Percentiles rank a stretch among this genome's conserved stretches.
These are phyloP conservation scores for Macrobrachium rosenbergii DNA, from an alignment of 1,140 invertebrate genomes.

Conservation along the genomic window DNA sequence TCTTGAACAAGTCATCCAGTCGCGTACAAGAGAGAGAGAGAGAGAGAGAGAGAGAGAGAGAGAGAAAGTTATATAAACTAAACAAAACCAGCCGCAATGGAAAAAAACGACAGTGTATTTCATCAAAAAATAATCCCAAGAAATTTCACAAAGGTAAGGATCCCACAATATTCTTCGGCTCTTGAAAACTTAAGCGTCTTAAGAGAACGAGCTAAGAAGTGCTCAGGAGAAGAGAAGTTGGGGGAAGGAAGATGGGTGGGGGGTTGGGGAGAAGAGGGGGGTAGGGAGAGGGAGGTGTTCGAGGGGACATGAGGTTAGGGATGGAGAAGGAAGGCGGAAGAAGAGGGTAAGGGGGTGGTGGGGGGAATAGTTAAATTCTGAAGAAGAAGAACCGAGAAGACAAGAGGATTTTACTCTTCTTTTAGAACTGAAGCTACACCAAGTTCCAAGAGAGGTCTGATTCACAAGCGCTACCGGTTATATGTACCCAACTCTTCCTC, in stretches of 20 bases:
- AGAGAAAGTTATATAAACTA: background rate
- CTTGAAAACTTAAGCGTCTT: too few species aligned
- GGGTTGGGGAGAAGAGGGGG: slow-evolving; percentile 4
- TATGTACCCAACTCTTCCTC: too few species aligned
- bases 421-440: too few species aligned
- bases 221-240: too few species aligned
- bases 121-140: too few species aligned
- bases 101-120: background rate
- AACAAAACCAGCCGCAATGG: background rate
- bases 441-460: too few species aligned
- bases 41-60: slow-evolving; percentile 32
- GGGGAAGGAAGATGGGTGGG: background rate
- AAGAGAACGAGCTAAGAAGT: too few species aligned
- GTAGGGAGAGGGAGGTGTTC: background rate
- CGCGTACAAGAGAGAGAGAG: slow-evolving; percentile 4
- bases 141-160: too few species aligned
- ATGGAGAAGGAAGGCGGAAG: background rate
- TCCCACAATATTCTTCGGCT: too few species aligned
- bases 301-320: background rate
- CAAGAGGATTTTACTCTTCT: background rate
- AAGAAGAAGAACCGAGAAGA: background rate
- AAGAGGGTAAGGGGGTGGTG: background rate
- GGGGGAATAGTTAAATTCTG: background rate
- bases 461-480: too few species aligned
- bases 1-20: too few species aligned